Percentiles rank a stretch among this genome's conserved stretches.
These are phyloP conservation scores for Colletes gigas DNA, from an alignment of 1,140 invertebrate species.

Conservation along the genomic window DNA sequence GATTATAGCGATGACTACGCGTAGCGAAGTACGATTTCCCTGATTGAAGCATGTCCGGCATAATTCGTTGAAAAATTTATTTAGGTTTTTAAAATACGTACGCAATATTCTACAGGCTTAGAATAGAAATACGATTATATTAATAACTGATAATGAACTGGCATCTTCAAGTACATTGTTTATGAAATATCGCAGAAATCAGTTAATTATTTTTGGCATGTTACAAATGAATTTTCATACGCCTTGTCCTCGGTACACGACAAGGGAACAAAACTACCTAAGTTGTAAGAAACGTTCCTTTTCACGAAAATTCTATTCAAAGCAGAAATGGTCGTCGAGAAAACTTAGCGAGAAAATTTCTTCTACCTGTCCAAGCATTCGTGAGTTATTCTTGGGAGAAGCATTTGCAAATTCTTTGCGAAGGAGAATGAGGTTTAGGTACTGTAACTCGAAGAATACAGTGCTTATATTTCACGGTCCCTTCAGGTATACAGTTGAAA, in stretches of 20 bases:
- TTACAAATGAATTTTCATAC: no score
- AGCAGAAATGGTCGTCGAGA: not conserved
- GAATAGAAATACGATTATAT: no score
- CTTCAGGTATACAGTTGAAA: not conserved
- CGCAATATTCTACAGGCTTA: no score
- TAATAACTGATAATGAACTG: no score
- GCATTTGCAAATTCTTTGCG: not conserved
- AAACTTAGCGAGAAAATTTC: not conserved
- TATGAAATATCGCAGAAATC: no score
- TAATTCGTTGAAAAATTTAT: no score
- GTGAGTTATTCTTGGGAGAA: not conserved
- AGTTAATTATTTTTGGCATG: no score
- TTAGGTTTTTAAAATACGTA: no score
- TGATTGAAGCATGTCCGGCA: no score
- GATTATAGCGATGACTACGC: no score
- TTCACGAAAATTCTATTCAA: not conserved
- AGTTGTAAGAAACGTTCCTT: not conserved
- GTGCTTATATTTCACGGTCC: not conserved
- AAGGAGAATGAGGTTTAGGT: not conserved
- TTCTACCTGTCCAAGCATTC: not conserved
- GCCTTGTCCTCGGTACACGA: not conserved
- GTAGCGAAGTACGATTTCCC: no score
- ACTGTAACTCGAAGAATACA: not conserved
- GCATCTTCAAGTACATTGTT: no score
- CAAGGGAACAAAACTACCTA: not conserved